A percentile compares a stretch with the other conserved stretches of the same genome.
Evolutionary conservation across 2,888 invertebrate species (phyloP).

Genomic region (Proisotoma minuta): DNA sequence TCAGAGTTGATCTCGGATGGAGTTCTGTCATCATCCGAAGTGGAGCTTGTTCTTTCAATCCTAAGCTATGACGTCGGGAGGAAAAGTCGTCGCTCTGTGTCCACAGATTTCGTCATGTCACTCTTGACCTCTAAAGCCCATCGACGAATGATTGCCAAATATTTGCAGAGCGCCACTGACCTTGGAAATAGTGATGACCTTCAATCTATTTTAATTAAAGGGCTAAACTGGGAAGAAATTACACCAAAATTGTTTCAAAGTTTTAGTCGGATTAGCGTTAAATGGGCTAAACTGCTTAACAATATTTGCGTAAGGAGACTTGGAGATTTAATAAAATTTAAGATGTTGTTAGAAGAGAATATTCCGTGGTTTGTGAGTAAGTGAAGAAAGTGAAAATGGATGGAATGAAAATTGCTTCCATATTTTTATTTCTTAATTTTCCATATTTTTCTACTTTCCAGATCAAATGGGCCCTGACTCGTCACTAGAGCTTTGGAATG

Average conservation of each 20-base stretch:
- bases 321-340: neutral
- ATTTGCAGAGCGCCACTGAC: neutral
- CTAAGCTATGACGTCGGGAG: conserved; percentile 8
- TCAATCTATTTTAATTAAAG: conserved; percentile 1
- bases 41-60: conserved; percentile 7
- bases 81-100: neutral
- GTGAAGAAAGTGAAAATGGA: too few relatives aligned
- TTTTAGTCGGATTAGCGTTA: neutral
- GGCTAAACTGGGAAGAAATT: conserved; percentile 11
- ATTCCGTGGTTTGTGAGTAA: too few relatives aligned
- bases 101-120: conserved; percentile 11
- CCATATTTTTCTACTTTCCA: neutral
- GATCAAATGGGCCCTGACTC: neutral
- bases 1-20: conserved; percentile 14
- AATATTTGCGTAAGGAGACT: conserved; percentile 19
- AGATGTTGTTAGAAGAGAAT: too few relatives aligned
- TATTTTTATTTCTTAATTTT: neutral
- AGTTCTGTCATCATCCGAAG: neutral
- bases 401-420: too few relatives aligned
- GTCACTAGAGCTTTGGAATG: conserved; percentile 5
- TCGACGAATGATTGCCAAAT: neutral
- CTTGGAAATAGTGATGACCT: neutral
- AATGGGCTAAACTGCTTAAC: conserved; percentile 9
- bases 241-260: neutral
- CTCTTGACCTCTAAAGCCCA: neutral